phyloP scores from a whole-genome alignment of 2,113 vertebrate genomes.

The human region DNA sequence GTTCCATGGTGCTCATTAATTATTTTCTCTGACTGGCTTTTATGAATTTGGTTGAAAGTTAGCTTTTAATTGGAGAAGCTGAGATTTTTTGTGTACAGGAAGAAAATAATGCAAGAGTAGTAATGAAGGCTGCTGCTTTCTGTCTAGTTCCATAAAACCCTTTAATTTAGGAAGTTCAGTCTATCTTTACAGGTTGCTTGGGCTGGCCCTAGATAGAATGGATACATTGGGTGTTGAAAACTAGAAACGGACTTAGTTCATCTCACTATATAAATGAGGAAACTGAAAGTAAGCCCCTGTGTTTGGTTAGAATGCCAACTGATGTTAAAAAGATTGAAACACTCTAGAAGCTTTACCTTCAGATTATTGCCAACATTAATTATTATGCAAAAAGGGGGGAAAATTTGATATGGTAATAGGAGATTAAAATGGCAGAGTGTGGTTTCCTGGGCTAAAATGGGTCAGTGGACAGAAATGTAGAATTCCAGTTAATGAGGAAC shows the following conservation, averaged over 20 bases:
- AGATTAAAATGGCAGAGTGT: not conserved
- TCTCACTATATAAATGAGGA: not conserved
- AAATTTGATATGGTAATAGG: not conserved
- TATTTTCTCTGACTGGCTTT: constrained; percentile 23
- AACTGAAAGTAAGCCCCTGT: not conserved
- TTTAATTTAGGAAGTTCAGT: constrained; percentile 2
- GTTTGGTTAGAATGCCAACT: not conserved
- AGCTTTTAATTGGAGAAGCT: constrained; percentile 12
- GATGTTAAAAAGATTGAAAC: not conserved
- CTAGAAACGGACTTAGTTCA: not conserved
- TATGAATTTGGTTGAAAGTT: constrained; percentile 42
- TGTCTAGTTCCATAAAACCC: not conserved
- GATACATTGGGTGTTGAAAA: not conserved
- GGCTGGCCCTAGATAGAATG: not conserved
- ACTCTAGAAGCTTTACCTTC: not conserved
- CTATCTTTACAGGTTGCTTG: not conserved
- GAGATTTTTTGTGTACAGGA: not conserved
- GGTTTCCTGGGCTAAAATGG: not conserved
- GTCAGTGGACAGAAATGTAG: not conserved
- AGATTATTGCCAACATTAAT: constrained; percentile 10
- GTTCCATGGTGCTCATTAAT: not conserved
- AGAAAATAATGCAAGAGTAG: not conserved
- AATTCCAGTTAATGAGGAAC: not conserved
- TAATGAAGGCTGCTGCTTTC: not conserved
- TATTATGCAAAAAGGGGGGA: not conserved